These are phyloP conservation scores for Xylophagus ater DNA, from an alignment of 2,888 invertebrate genomes.

Conservation along the genomic window DNA sequence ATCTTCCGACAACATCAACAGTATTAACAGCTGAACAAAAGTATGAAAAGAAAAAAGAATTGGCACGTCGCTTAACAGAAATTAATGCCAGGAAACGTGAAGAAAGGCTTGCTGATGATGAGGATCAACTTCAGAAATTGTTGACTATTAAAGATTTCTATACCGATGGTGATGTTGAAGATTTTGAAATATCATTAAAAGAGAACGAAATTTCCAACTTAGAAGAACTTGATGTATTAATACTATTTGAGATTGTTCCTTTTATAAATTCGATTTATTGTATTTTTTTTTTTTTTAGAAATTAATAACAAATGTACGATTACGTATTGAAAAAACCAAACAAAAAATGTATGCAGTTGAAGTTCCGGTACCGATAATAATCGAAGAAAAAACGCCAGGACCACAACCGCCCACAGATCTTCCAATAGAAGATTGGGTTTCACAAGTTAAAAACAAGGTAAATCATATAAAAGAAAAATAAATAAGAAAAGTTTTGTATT, in stretches of 20 bases:
- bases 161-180: slow-evolving; percentile 63
- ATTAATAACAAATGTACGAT: slow-evolving; percentile 18
- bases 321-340: slow-evolving; percentile 53
- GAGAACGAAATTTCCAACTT: slow-evolving; percentile 64
- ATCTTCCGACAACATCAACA: slow-evolving; percentile 42
- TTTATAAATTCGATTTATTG: neutral
- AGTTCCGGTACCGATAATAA: slow-evolving; percentile 27
- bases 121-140: slow-evolving; percentile 70
- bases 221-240: slow-evolving; percentile 66
- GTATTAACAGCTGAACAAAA: slow-evolving; percentile 58
- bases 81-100: slow-evolving; percentile 81
- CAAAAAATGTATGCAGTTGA: slow-evolving; percentile 59
- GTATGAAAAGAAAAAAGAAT: slow-evolving; percentile 74
- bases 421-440: slow-evolving; percentile 30
- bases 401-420: slow-evolving; percentile 32
- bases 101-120: slow-evolving; percentile 79
- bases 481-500: neutral
- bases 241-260: slow-evolving; percentile 23
- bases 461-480: neutral
- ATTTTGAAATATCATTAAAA: slow-evolving; percentile 60
- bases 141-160: slow-evolving; percentile 63
- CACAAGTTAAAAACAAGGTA: slow-evolving; percentile 27
- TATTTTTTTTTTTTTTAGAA: slow-evolving; percentile 18
- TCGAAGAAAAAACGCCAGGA: slow-evolving; percentile 25
- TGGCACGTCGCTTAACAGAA: slow-evolving; percentile 73